A percentile compares a stretch with the other conserved stretches of the same genome.
Evolutionary conservation across 2,888 invertebrate genomes (phyloP).

Genomic region (Drosophila pseudotakahashii): DNA sequence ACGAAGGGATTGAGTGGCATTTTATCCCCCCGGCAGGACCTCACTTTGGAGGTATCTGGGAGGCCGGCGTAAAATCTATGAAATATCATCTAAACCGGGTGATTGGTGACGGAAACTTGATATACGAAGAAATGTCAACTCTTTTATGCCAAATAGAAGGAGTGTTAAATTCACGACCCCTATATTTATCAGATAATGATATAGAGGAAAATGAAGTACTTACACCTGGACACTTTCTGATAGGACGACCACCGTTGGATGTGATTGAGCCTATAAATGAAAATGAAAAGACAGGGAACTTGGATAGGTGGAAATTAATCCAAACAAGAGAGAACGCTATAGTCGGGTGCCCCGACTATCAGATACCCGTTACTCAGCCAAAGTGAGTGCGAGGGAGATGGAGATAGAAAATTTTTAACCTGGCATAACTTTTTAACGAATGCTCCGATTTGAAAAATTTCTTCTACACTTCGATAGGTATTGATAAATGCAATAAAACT

Average conservation of each 20-base stretch:
- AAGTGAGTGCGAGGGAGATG: no score
- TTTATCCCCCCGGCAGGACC: neutral
- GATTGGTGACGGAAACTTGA: neutral
- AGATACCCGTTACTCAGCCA: no score
- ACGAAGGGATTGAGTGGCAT: constrained; percentile 1
- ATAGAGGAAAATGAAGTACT: constrained; percentile 1
- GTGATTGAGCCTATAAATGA: constrained; percentile 5
- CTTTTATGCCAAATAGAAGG: neutral
- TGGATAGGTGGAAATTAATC: neutral
- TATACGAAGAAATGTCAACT: neutral
- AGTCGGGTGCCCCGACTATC: no score
- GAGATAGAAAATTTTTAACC: no score
- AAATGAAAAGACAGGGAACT: neutral
- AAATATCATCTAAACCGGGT: neutral
- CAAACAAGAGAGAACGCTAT: no score
- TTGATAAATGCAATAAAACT: no score
- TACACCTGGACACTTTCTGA: constrained; percentile 3
- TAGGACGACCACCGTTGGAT: constrained; percentile 4
- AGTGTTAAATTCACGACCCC: neutral
- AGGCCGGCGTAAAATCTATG: neutral
- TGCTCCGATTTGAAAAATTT: no score
- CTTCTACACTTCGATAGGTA: no score
- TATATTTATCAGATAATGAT: constrained; percentile 2
- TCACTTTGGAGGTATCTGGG: no score
- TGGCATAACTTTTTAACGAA: no score